A percentile compares a stretch with the other conserved stretches of the same genome.
Conservation (phyloP, 2,113 vertebrate genomes). For the Apteryx mantelli region DNA sequence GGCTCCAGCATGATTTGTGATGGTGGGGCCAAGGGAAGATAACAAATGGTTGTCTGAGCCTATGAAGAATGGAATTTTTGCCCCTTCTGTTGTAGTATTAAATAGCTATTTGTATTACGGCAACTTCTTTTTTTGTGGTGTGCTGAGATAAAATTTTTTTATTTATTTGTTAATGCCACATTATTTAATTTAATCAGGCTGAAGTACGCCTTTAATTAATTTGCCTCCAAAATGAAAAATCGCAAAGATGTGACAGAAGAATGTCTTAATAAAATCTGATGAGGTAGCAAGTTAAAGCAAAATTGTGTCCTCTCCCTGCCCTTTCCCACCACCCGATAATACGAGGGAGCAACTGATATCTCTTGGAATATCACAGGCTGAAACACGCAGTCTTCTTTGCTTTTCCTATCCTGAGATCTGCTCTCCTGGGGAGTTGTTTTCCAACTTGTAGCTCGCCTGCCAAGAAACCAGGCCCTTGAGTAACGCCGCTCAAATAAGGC, state of each 20-base stretch:
- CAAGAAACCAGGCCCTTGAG: not conserved
- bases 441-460: not conserved
- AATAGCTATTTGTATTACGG: constrained; percentile 58
- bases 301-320: not conserved
- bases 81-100: constrained; percentile 47
- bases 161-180: constrained; percentile 57
- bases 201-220: constrained; percentile 64
- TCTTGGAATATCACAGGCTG: not conserved
- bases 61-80: constrained; percentile 30
- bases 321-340: not conserved
- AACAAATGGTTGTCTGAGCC: constrained; percentile 52
- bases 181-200: constrained; percentile 65
- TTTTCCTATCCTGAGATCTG: not conserved
- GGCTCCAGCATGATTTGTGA: constrained; percentile 44
- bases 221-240: constrained; percentile 57
- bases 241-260: constrained; percentile 14
- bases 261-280: constrained; percentile 53
- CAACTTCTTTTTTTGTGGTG: not conserved
- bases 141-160: not conserved
- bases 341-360: not conserved
- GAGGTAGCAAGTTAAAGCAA: constrained; percentile 24
- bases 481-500: not conserved
- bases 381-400: not conserved
- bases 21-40: constrained; percentile 34
- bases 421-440: not conserved